These are phyloP conservation scores for Periophthalmus modestus DNA, from an alignment of 2,113 vertebrate genomes.

Conservation along the genomic window DNA sequence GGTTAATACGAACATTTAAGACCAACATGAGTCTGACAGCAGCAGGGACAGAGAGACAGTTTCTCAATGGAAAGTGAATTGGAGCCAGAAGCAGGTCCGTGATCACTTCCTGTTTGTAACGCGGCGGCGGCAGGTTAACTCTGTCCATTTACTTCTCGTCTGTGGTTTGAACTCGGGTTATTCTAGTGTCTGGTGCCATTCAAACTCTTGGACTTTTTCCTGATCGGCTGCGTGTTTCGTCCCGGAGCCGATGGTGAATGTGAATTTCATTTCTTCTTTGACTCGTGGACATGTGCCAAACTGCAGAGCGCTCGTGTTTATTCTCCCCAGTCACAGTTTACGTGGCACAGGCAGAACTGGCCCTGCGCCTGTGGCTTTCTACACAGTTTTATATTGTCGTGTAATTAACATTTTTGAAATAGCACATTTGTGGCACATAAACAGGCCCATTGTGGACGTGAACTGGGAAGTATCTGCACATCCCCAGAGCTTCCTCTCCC, in stretches of 20 bases:
- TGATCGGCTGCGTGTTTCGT: not conserved
- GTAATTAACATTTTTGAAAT: slow-evolving; percentile 19
- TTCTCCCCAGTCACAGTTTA: not conserved
- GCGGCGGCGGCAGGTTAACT: too few relatives aligned
- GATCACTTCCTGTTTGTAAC: too few relatives aligned
- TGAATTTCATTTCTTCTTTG: not conserved
- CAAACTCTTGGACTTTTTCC: not conserved
- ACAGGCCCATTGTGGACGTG: slow-evolving; percentile 29
- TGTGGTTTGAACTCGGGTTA: too few relatives aligned
- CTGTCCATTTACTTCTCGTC: too few relatives aligned
- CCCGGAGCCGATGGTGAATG: too few relatives aligned
- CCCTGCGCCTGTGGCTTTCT: too few relatives aligned
- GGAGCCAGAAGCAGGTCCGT: too few relatives aligned
- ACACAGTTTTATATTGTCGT: not conserved
- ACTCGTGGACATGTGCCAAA: not conserved
- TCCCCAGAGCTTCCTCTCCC: slow-evolving; percentile 36
- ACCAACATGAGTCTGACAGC: too few relatives aligned
- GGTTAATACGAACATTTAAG: too few relatives aligned
- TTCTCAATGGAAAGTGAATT: too few relatives aligned
- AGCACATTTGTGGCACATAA: slow-evolving; percentile 5
- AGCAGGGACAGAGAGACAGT: too few relatives aligned
- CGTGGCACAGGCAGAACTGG: too few relatives aligned
- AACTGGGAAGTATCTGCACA: slow-evolving; percentile 24
- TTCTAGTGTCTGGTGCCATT: not conserved
- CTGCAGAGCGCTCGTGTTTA: not conserved